phyloP scores from a whole-genome alignment of 2,888 invertebrate species.

The Strigamia crassipes region DNA sequence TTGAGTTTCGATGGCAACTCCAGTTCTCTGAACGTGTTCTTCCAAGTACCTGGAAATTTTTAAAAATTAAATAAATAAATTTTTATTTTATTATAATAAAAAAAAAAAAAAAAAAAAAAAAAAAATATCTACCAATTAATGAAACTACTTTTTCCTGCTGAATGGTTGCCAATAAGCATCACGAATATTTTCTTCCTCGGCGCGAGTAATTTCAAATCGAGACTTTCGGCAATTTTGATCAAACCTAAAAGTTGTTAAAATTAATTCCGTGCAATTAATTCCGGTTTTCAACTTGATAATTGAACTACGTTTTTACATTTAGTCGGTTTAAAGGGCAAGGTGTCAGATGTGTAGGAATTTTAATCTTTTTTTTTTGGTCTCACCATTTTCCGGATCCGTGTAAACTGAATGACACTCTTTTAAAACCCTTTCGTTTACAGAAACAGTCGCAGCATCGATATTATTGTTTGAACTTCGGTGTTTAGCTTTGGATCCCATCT shows the following conservation, averaged over 20 bases:
- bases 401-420: constrained; percentile 63
- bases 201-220: constrained; percentile 61
- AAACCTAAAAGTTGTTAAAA: constrained; percentile 56
- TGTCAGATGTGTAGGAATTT: neutral
- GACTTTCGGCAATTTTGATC: constrained; percentile 61
- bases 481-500: too few relatives aligned
- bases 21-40: constrained; percentile 65
- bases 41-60: constrained; percentile 64
- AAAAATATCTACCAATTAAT: constrained; percentile 66
- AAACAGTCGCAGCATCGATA: constrained; percentile 58
- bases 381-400: constrained; percentile 62
- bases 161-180: constrained; percentile 65
- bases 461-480: constrained; percentile 55
- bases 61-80: neutral
- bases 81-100: too few relatives aligned
- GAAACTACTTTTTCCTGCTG: constrained; percentile 66
- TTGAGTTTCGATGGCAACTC: constrained; percentile 68
- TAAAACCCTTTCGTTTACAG: constrained; percentile 63
- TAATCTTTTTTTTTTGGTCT: constrained; percentile 36
- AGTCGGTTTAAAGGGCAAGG: too few relatives aligned
- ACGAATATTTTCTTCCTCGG: constrained; percentile 66
- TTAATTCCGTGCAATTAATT: neutral
- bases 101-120: too few relatives aligned
- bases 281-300: too few relatives aligned
- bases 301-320: too few relatives aligned